Conservation (phyloP, 1,140 invertebrate genomes). For the Drosophila gunungcola region DNA sequence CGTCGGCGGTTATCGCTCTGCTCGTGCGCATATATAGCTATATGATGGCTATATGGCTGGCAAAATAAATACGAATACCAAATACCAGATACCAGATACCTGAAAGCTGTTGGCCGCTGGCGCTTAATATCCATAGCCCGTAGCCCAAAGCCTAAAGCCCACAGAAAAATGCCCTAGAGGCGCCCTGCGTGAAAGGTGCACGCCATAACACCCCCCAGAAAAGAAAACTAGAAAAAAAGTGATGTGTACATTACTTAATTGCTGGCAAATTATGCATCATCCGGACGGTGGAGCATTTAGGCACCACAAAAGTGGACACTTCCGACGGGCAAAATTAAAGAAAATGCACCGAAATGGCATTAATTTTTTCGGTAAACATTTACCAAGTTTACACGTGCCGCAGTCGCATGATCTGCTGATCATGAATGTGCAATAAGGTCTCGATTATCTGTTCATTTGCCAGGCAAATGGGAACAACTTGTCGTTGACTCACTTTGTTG, state of each 20-base stretch:
- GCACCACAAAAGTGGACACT: constrained; percentile 55
- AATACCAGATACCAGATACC: constrained; percentile 11
- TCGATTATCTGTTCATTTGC: constrained; percentile 9
- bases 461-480: constrained; percentile 10
- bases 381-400: constrained; percentile 53
- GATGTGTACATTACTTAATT: constrained; percentile 66
- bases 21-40: constrained; percentile 67
- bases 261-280: constrained; percentile 71
- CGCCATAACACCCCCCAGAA: constrained; percentile 16
- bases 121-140: constrained; percentile 71
- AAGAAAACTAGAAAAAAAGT: constrained; percentile 1
- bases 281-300: constrained; percentile 13
- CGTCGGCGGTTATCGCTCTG: constrained; percentile 71
- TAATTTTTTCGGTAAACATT: constrained; percentile 56
- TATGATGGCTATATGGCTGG: constrained; percentile 43
- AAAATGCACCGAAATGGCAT: constrained; percentile 23
- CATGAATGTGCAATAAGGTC: constrained; percentile 13
- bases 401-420: constrained; percentile 43
- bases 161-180: constrained; percentile 57
- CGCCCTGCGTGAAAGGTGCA: constrained; percentile 65
- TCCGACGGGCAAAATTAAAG: constrained; percentile 52
- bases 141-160: constrained; percentile 12
- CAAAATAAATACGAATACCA: constrained; percentile 50
- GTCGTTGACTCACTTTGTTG: constrained; percentile 6
- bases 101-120: constrained; percentile 45